Percentiles rank a stretch among this genome's conserved stretches.
phyloP scores from a whole-genome alignment of 2,113 vertebrate species.

The Myanophis thanlyinensis region DNA sequence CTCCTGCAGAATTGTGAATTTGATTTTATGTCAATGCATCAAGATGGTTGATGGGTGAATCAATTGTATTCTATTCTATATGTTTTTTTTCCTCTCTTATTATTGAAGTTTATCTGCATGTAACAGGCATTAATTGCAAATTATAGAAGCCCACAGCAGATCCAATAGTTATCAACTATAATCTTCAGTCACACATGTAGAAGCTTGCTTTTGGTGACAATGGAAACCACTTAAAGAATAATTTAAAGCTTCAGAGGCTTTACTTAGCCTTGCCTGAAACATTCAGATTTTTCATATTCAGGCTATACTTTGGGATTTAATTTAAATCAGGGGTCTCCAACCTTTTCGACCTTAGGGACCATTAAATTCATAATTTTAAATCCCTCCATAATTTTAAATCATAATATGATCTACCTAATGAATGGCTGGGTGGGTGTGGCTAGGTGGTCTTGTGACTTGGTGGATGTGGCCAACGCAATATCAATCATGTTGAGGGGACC shows the following conservation, averaged over 20 bases:
- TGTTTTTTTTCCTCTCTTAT: not conserved
- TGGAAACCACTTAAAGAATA: not conserved
- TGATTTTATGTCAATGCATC: slow-evolving; percentile 12
- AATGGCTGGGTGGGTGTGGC: too few species aligned
- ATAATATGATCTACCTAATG: too few species aligned
- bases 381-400: too few species aligned
- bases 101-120: slow-evolving; percentile 36
- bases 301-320: not conserved
- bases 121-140: slow-evolving; percentile 33
- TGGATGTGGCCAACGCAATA: too few species aligned
- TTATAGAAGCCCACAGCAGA: slow-evolving; percentile 45
- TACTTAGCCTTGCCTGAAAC: slow-evolving; percentile 21
- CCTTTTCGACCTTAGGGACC: too few species aligned
- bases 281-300: slow-evolving; percentile 5
- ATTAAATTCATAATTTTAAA: too few species aligned
- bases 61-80: slow-evolving; percentile 31
- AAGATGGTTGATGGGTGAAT: not conserved
- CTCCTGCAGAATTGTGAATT: slow-evolving; percentile 1
- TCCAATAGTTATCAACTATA: slow-evolving; percentile 44
- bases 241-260: slow-evolving; percentile 11
- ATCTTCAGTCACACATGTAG: slow-evolving; percentile 18
- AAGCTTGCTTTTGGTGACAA: slow-evolving; percentile 9
- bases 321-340: too few species aligned
- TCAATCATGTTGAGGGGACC: too few species aligned
- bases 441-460: too few species aligned